Base-by-base conservation (phyloP, 2,888 invertebrate genomes). In the Dione vanillae region DNA sequence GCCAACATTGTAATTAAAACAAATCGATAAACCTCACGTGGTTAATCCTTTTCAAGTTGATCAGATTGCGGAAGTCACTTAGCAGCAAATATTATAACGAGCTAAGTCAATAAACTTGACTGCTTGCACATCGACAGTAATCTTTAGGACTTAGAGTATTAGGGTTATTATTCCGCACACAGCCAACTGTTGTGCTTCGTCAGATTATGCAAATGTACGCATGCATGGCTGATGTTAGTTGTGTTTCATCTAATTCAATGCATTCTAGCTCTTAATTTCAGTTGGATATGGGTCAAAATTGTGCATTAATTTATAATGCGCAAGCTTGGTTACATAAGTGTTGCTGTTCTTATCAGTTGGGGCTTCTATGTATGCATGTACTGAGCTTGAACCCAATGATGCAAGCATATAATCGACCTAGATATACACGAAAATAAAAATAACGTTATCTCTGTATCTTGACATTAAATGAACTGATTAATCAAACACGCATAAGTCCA, bases 321-420 rank as follows among this genome's bases (percentile, higher is more conserved):
- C 86, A 88, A 80, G 78, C 78, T 87, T 82, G 75, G 84, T 91
- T 91, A 89, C 90, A 89, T 90, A 91, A 91, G 87, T 83, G 84
- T 80, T 79, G 85, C 82, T 84, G 65, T 69, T 45, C 61, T 74
- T 73, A 71, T 71, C 72, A 67, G 67, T 58, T 69, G 78, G 75
- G 77, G 72, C 74, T 74, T 79, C 78, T 80, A 79, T n/a, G n/a
- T n/a, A n/a, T n/a, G n/a, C 79, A 76, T 83, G 52, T 52, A 35
- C n/a, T 9, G 82, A 83, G 82, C 68, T 65, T 71, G 75, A 70
- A 72, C 76, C 70, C 69, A 65, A 14, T 65, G 71, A 73, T 67
- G 69, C 67, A 40, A 45, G 62, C 58, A 12, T 56, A 49, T 43
- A 61, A 65, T 65, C 71, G 73, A 74, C 72, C 70, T 70, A 74